phyloP scores from a whole-genome alignment of 2,888 invertebrate genomes.

The Acanthosepion pharaonis region DNA sequence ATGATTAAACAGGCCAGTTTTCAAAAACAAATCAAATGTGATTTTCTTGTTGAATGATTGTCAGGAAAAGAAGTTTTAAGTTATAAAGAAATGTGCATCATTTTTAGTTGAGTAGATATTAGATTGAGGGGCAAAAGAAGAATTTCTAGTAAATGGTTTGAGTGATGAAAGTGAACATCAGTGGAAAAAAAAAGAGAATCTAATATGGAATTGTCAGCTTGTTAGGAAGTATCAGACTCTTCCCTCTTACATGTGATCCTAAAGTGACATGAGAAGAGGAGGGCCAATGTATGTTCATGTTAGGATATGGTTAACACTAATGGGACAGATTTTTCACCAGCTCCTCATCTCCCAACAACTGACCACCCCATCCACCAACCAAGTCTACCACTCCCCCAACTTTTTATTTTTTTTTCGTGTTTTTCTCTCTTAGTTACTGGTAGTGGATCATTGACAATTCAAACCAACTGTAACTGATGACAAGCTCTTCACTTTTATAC shows the following conservation, averaged over 20 bases:
- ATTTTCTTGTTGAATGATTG: too few relatives aligned
- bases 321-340: background rate
- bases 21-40: too few relatives aligned
- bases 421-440: background rate
- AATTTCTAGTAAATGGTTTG: background rate
- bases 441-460: background rate
- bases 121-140: background rate
- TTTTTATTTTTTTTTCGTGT: background rate
- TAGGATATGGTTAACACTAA: background rate
- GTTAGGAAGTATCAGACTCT: background rate
- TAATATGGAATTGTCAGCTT: background rate
- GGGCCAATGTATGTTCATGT: background rate
- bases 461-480: background rate
- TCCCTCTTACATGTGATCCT: background rate
- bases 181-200: background rate
- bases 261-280: conserved; percentile 4
- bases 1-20: too few relatives aligned
- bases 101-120: background rate
- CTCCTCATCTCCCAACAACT: background rate
- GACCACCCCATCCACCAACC: background rate
- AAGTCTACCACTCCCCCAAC: background rate
- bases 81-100: background rate
- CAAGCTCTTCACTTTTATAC: background rate
- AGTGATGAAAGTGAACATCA: background rate
- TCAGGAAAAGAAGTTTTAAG: too few relatives aligned